Evolutionary conservation across 2,113 vertebrate species (phyloP), one percentile per base, ranked within the genome.

Genomic region (Hydrochoerus hydrochaeris): DNA sequence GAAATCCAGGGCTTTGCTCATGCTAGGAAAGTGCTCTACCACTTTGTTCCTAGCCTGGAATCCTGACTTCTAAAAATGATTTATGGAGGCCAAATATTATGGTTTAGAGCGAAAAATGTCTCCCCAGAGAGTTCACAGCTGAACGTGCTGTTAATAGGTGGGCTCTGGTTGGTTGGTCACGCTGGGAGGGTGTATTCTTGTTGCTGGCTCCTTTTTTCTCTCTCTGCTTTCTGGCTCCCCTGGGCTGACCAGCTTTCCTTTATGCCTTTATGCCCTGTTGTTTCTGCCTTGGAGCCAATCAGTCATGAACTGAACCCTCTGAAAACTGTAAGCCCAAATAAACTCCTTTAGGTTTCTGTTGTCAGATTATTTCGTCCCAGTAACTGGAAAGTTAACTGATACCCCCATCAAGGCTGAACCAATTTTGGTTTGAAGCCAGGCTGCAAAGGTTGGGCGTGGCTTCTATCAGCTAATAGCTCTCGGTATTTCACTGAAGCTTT

Each of bases 401-500:
- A 30, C 41, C 44, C 41, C 73, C 46, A 28, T 44, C 65, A 94
- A 94, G 44, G 58, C 17, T 46, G n/a, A 63, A 80, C 1, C 67
- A 94, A 65, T 95, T 95, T 38, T 20, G 57, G 12, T 17, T 17
- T 69, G 49, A 85, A 88, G 32, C 7, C 49, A 85, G 17, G 19
- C 58, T 85, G 38, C 77, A 93, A 94, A 78, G 52, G 14, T 11
- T 73, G 82, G 46, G 54, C 52, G 20, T 65, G 13, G 60, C 26
- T 10, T 32, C 80, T 58, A 49, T 26, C 89, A 17, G 14, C 32
- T 35, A 52, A 80, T 22, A 84, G 67, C 32, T 44, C 63, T 82
- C 69, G 89, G 1, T 20, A 90, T 90, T 97, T 20, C 22, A 92
- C 77, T 65, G 88, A 88, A 94, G 44, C 16, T 87, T 52, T 96